Evolutionary conservation across 2,113 vertebrate genomes (phyloP).

Genomic region (Marcusenius ussheri): DNA sequence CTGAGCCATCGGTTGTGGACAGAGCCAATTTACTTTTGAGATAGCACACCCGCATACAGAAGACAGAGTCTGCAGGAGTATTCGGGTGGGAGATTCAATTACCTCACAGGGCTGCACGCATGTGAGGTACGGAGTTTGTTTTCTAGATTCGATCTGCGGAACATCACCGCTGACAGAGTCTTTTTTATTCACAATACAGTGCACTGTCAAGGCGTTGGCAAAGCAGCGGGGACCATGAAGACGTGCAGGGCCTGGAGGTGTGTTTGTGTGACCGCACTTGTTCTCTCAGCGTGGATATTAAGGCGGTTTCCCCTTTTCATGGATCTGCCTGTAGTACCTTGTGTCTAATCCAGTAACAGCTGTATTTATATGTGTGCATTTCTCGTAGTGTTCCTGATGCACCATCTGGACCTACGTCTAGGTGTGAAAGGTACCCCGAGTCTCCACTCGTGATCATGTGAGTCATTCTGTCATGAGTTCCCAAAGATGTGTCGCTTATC

Average conservation of each 20-base stretch:
- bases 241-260: background rate
- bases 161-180: background rate
- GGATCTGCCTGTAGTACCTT: background rate
- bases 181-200: background rate
- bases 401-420: background rate
- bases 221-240: background rate
- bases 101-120: background rate
- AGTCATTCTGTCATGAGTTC: background rate
- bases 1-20: background rate
- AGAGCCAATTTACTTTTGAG: background rate
- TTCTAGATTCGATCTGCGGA: background rate
- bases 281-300: background rate
- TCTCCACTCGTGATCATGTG: background rate
- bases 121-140: background rate
- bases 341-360: background rate
- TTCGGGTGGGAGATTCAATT: background rate
- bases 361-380: background rate
- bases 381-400: background rate
- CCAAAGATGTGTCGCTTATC: background rate
- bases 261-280: background rate
- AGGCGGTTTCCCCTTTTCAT: background rate
- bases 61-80: background rate
- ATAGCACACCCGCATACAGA: background rate
- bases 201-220: background rate
- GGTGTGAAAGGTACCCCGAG: background rate